Percentiles rank a stretch among this genome's conserved stretches.
Evolutionary conservation across 2,113 vertebrate genomes (phyloP).

Genomic region (Lutjanus erythropterus): DNA sequence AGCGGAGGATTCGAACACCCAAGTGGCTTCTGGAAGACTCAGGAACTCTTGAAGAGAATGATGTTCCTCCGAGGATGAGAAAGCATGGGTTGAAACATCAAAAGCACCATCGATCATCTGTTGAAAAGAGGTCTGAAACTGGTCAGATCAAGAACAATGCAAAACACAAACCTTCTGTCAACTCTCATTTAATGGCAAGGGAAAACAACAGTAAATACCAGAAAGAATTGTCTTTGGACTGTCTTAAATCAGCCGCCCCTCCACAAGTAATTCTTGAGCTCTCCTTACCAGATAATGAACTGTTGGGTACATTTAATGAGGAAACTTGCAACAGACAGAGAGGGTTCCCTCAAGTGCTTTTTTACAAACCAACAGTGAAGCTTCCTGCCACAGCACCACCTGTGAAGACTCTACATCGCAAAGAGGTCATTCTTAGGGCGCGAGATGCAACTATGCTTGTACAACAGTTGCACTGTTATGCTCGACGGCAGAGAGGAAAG

Average conservation of each 20-base stretch:
- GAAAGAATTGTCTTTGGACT: conserved; percentile 34
- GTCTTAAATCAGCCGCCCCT: conserved; percentile 18
- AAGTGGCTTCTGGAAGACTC: conserved; percentile 84
- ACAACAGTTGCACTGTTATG: conserved; percentile 82
- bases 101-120: conserved; percentile 33
- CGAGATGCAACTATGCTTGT: conserved; percentile 64
- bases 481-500: conserved; percentile 71
- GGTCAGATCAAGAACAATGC: conserved; percentile 50
- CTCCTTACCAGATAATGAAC: conserved; percentile 85
- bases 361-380: conserved; percentile 72
- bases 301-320: conserved; percentile 73
- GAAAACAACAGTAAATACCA: conserved; percentile 41
- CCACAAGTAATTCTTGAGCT: conserved; percentile 80
- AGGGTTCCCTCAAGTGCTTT: conserved; percentile 63
- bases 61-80: conserved; percentile 49
- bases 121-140: conserved; percentile 33
- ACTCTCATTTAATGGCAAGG: conserved; percentile 25
- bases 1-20: conserved; percentile 81
- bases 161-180: conserved; percentile 56
- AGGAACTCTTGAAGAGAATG: conserved; percentile 70
- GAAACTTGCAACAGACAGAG: conserved; percentile 60
- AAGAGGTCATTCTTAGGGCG: conserved; percentile 73
- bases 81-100: conserved; percentile 68
- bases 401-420: conserved; percentile 47
- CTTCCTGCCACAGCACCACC: conserved; percentile 25